These are phyloP conservation scores for Chondrilla cf. caribensis DNA, from an alignment of 37 sponge, comb jelly and placozoan genomes.

Conservation along the genomic window DNA sequence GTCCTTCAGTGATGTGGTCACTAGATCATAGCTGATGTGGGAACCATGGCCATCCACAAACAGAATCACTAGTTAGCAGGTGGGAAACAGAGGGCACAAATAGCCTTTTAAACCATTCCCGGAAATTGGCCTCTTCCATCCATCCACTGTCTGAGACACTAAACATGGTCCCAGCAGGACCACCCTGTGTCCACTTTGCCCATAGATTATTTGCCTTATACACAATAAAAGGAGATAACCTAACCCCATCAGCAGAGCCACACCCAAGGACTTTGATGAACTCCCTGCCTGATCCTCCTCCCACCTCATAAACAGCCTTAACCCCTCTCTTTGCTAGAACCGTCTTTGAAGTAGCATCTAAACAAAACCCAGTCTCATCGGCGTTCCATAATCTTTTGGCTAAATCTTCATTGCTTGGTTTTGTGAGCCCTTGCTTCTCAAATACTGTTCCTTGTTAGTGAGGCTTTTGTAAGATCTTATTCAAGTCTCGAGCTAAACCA, in stretches of 20 bases:
- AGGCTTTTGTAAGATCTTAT: too few relatives aligned
- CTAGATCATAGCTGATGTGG: slow-evolving; percentile 8
- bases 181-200: slow-evolving; percentile 27
- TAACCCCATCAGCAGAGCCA: slow-evolving; percentile 29
- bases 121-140: slow-evolving; percentile 42
- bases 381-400: slow-evolving; percentile 31
- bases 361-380: slow-evolving; percentile 38
- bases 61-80: slow-evolving; percentile 25
- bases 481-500: too few relatives aligned
- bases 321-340: slow-evolving; percentile 24
- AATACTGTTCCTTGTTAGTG: too few relatives aligned
- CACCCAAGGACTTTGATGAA: slow-evolving; percentile 27
- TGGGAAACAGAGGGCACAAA: slow-evolving; percentile 17
- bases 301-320: slow-evolving; percentile 24
- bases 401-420: neutral
- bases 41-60: slow-evolving; percentile 38
- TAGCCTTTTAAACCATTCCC: slow-evolving; percentile 11
- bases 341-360: slow-evolving; percentile 26
- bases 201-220: slow-evolving; percentile 43
- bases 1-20: neutral
- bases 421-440: neutral
- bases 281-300: slow-evolving; percentile 26
- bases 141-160: slow-evolving; percentile 23
- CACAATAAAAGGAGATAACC: slow-evolving; percentile 31
- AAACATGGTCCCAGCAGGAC: slow-evolving; percentile 28